These are phyloP conservation scores for Eristalinus aeneus DNA, from an alignment of 2,888 invertebrate species.

Conservation along the genomic window DNA sequence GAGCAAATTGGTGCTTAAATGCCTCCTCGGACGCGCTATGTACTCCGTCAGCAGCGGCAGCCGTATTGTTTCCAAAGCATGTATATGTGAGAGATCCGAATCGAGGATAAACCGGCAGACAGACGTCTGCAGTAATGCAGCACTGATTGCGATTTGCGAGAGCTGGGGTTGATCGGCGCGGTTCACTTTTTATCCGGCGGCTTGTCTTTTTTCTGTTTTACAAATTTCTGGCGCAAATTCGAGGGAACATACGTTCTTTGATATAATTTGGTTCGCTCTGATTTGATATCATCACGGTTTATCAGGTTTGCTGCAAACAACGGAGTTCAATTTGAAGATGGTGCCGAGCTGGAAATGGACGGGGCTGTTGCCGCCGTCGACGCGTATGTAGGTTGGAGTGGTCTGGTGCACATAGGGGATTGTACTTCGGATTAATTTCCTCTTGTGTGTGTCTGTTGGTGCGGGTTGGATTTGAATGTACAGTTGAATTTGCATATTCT, in stretches of 20 bases:
- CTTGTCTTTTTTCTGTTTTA: constrained; percentile 58
- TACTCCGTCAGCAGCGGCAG: background rate
- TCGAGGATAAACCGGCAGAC: constrained; percentile 31
- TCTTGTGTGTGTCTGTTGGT: constrained; percentile 5
- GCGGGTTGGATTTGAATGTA: constrained; percentile 27
- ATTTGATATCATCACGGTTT: constrained; percentile 30
- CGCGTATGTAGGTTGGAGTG: background rate
- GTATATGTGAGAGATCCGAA: constrained; percentile 37
- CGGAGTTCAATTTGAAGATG: constrained; percentile 30
- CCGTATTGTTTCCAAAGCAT: constrained; percentile 17
- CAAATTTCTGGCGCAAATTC: constrained; percentile 55
- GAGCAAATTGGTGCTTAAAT: constrained; percentile 61
- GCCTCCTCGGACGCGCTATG: background rate
- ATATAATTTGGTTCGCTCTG: constrained; percentile 40
- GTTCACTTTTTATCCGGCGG: constrained; percentile 43
- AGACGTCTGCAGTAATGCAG: constrained; percentile 30
- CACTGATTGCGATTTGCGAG: constrained; percentile 33
- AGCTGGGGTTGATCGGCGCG: constrained; percentile 31
- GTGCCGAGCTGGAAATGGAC: constrained; percentile 1
- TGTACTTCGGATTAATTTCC: constrained; percentile 34
- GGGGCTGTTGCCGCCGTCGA: no score
- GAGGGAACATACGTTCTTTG: constrained; percentile 60
- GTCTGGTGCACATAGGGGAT: background rate
- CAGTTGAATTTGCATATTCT: constrained; percentile 22
- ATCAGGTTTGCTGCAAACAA: constrained; percentile 16